Percentiles rank a stretch among this genome's conserved stretches.
These are phyloP conservation scores for Amitus sp. DNA, from an alignment of 2,888 invertebrate genomes.

Conservation along the genomic window DNA sequence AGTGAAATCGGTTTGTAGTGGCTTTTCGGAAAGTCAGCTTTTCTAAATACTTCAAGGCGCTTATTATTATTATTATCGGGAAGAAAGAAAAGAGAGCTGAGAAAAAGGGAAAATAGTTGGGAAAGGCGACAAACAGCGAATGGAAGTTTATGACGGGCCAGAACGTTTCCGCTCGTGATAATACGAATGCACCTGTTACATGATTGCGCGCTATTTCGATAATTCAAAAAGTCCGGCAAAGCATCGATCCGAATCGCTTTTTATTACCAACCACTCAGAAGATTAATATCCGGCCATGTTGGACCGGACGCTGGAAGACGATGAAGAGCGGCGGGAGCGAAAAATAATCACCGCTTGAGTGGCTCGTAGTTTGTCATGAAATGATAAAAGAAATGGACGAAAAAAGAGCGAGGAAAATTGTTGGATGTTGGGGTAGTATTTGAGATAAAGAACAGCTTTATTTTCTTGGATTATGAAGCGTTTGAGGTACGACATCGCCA, in stretches of 20 bases:
- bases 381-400: conserved; percentile 37
- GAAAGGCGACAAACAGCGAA: neutral
- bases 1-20: too few species aligned
- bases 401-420: conserved; percentile 26
- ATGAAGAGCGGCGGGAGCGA: conserved; percentile 32
- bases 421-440: too few species aligned
- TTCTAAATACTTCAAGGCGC: too few species aligned
- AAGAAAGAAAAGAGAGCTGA: too few species aligned
- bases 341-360: conserved; percentile 37
- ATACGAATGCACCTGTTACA: conserved; percentile 41
- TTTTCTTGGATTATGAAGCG: too few species aligned
- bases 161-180: conserved; percentile 29
- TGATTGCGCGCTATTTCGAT: conserved; percentile 39
- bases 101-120: too few species aligned
- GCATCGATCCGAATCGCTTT: conserved; percentile 41
- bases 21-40: too few species aligned
- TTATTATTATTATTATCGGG: too few species aligned
- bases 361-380: conserved; percentile 36
- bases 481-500: too few species aligned
- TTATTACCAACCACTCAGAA: conserved; percentile 41
- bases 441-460: too few species aligned
- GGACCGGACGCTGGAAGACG: conserved; percentile 37
- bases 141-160: conserved; percentile 22
- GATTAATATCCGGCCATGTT: conserved; percentile 42
- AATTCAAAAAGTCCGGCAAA: conserved; percentile 41